Percentiles rank a stretch among this genome's conserved stretches.
Evolutionary conservation across 1,140 invertebrate species (phyloP).

Genomic region (Schlechtendalia chinensis): DNA sequence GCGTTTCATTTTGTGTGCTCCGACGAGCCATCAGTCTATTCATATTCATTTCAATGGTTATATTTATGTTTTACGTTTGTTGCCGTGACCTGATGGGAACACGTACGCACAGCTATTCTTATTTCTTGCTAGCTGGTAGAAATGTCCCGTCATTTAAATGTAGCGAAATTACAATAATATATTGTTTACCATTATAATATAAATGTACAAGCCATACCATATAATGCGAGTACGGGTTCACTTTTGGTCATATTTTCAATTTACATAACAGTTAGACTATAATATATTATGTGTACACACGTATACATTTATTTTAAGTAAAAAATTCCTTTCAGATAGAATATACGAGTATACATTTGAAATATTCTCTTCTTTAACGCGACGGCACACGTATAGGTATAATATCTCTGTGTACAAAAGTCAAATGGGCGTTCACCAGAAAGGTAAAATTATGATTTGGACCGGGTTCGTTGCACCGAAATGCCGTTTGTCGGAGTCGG

Average conservation of each 20-base stretch:
- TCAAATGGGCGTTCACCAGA: background rate
- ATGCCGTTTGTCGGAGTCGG: no score
- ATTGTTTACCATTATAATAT: no score
- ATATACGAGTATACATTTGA: no score
- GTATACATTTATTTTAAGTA: background rate
- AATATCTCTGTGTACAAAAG: no score
- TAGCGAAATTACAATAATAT: background rate
- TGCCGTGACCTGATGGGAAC: no score
- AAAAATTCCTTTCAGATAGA: background rate
- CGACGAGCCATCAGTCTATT: no score
- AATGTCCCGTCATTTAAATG: background rate
- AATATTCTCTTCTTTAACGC: background rate
- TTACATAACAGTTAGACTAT: background rate
- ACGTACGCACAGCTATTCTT: background rate
- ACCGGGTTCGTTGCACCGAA: no score
- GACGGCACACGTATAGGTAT: background rate
- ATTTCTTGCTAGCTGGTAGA: background rate
- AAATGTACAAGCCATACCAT: background rate
- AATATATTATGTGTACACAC: no score
- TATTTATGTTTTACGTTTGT: no score
- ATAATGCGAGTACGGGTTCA: background rate
- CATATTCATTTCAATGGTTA: no score
- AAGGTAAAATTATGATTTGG: background rate
- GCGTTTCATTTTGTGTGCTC: no score
- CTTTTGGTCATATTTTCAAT: background rate